Base-by-base conservation (phyloP, 2,113 vertebrate species). In the Plestiodon gilberti region DNA sequence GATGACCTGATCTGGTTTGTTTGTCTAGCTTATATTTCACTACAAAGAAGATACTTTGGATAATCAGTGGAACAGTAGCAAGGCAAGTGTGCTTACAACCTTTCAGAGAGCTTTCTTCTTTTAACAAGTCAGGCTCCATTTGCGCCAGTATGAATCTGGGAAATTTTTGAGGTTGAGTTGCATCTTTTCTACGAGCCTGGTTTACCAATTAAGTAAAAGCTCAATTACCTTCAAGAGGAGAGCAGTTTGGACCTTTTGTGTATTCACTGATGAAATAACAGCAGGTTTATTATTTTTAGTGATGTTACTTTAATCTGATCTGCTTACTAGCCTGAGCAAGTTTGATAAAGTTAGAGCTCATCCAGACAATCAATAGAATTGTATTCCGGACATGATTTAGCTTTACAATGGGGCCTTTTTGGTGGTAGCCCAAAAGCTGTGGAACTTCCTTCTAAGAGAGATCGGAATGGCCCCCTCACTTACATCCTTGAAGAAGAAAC, bases 41-140 rank as follows among this genome's bases (percentile, higher is more conserved):
- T 89, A 43, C 57, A 90, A 92, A 91, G 90, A 86, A 85, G 55
- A n/a, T 77, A 59, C 2, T 25, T 88, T 38, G n/a, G 13, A 89
- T 30, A 65, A n/a, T 33, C 5, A 64, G 59, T 75, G 13, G n/a
- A 48, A 22, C 0, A 11, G 40, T 57, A 43, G 17, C 33, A 20
- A 61, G 18, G 30, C 59, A 62, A 73, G 22, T 0, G 13, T 86
- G 43, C 61, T 86, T 80, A 64, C 38, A 73, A 30, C 20, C 57
- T 73, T 79, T 80, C 67, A 62, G 18, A 18, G 52, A 33, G n/a
- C 55, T 62, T 65, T 65, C 1, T 18, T 1, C 1, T n/a, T 70
- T 48, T 35, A 86, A 64, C 33, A 86, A 74, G 74, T 81, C 76
- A 86, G 35, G 61, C 20, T 35, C 59, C 14, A 8, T 52, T 55